phyloP scores from a whole-genome alignment of 2,797 vertebrate genomes.

The Lepilemur ruficaudatus region DNA sequence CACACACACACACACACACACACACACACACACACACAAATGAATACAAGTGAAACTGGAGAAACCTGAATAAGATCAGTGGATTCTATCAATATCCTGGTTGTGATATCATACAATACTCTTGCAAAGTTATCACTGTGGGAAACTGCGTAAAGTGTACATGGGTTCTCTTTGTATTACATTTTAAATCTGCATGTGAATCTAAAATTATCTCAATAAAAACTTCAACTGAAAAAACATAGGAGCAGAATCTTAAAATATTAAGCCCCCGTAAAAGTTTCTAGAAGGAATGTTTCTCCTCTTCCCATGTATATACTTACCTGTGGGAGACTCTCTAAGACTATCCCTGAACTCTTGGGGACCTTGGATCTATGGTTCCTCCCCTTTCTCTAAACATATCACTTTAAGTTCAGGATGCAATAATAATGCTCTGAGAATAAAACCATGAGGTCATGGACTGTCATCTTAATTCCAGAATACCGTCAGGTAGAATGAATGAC shows the following conservation, averaged over 20 bases:
- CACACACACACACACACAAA: background rate
- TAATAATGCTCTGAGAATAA: background rate
- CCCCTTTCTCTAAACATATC: background rate
- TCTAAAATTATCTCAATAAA: too few relatives aligned
- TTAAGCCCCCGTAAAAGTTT: background rate
- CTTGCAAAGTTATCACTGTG: background rate
- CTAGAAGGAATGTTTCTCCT: background rate
- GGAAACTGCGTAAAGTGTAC: background rate
- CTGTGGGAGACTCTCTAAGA: background rate
- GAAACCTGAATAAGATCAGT: background rate
- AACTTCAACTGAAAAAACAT: background rate
- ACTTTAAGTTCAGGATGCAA: background rate
- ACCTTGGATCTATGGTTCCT: background rate
- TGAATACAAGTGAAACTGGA: background rate
- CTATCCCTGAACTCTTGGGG: background rate
- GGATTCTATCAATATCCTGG: background rate
- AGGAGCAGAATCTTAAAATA: background rate
- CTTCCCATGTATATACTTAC: background rate
- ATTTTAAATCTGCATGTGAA: too few relatives aligned
- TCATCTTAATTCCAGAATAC: background rate
- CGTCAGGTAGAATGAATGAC: background rate
- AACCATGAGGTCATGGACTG: background rate
- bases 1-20: background rate
- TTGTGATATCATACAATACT: background rate
- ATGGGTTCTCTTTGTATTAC: too few relatives aligned